Conservation (phyloP, 2,888 invertebrate genomes). For the Silvanus unidentatus region DNA sequence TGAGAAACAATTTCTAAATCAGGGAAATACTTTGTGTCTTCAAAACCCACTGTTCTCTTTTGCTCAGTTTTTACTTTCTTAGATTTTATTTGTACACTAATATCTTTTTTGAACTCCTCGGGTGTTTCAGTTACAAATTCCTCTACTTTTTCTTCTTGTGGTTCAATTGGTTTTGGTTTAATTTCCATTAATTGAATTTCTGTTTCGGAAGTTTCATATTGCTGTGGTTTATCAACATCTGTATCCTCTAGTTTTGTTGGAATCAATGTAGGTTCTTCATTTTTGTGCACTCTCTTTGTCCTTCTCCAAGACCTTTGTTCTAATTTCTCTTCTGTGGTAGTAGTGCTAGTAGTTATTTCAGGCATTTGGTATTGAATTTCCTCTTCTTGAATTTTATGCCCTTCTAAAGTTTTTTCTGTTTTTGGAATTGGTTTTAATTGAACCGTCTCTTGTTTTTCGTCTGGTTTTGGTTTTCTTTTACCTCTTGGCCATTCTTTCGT, state of each 20-base stretch:
- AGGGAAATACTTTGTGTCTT: slow-evolving; percentile 52
- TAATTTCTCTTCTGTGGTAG: slow-evolving; percentile 24
- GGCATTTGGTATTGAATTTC: slow-evolving; percentile 36
- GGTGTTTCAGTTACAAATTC: slow-evolving; percentile 36
- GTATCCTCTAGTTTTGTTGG: slow-evolving; percentile 38
- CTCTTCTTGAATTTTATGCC: slow-evolving; percentile 28
- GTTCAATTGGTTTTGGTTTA: slow-evolving; percentile 26
- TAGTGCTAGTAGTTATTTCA: slow-evolving; percentile 22
- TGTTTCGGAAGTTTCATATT: slow-evolving; percentile 44
- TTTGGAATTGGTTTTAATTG: slow-evolving; percentile 40
- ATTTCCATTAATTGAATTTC: slow-evolving; percentile 47
- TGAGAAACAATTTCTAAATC: slow-evolving; percentile 56
- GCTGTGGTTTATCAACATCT: slow-evolving; percentile 30
- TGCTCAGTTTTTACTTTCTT: slow-evolving; percentile 48
- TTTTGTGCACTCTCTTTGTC: slow-evolving; percentile 19
- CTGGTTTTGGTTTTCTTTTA: slow-evolving; percentile 40
- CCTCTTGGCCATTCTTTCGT: slow-evolving; percentile 36
- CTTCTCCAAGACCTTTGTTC: slow-evolving; percentile 17
- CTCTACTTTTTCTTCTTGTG: slow-evolving; percentile 23
- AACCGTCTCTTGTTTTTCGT: slow-evolving; percentile 45
- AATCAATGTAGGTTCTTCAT: slow-evolving; percentile 32
- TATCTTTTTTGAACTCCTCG: slow-evolving; percentile 50
- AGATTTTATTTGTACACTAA: slow-evolving; percentile 52
- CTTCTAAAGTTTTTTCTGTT: slow-evolving; percentile 33
- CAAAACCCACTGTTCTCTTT: slow-evolving; percentile 46